phyloP scores from a whole-genome alignment of 1,140 invertebrate genomes.

The Venustaconcha ellipsiformis region DNA sequence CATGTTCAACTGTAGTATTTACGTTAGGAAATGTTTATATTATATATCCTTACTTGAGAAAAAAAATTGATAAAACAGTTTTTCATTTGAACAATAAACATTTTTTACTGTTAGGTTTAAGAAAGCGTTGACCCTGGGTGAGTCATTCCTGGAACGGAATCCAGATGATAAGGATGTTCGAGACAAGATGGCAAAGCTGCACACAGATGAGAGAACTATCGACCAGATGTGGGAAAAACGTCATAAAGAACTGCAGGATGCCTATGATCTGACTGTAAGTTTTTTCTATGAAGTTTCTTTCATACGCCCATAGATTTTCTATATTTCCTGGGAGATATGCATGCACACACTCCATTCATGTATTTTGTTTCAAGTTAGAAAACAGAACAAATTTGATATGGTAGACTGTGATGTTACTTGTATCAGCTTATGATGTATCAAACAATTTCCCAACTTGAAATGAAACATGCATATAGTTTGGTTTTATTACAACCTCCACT shows the following conservation, averaged over 20 bases:
- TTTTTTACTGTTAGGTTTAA: slow-evolving; percentile 58
- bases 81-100: background rate
- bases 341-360: too few species aligned
- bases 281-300: background rate
- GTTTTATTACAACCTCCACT: too few species aligned
- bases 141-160: slow-evolving; percentile 69
- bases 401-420: too few species aligned
- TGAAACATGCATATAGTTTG: too few species aligned
- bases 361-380: too few species aligned
- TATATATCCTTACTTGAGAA: background rate
- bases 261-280: slow-evolving; percentile 94
- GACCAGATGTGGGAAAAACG: slow-evolving; percentile 87
- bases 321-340: too few species aligned
- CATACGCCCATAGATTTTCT: background rate
- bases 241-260: slow-evolving; percentile 96
- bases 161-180: slow-evolving; percentile 64
- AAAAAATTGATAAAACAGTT: background rate
- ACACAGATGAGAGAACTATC: slow-evolving; percentile 82
- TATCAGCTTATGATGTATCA: too few species aligned
- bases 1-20: background rate
- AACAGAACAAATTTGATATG: too few species aligned
- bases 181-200: slow-evolving; percentile 76
- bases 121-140: slow-evolving; percentile 73
- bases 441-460: too few species aligned
- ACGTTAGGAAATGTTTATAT: background rate